These are phyloP conservation scores for Hartigia nigra DNA, from an alignment of 2,888 invertebrate species.

Conservation along the genomic window DNA sequence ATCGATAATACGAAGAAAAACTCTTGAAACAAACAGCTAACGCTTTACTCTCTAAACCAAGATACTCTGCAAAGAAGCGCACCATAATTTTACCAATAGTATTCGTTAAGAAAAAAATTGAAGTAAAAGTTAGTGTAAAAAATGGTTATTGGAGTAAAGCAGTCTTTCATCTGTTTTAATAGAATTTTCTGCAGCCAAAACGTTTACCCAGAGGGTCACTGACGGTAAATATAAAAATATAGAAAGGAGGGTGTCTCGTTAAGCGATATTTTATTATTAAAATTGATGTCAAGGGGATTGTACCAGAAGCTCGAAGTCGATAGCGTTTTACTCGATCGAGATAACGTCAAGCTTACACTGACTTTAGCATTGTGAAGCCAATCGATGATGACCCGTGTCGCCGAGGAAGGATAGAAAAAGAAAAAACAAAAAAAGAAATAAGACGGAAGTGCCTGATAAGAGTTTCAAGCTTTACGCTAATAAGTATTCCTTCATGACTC, in stretches of 20 bases:
- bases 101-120: neutral
- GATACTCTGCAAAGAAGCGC: neutral
- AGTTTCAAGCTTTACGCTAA: neutral
- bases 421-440: too few relatives aligned
- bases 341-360: constrained; percentile 32
- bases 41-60: neutral
- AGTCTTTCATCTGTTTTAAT: neutral
- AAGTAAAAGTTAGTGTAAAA: neutral
- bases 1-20: neutral
- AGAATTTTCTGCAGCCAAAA: neutral
- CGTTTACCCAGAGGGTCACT: neutral
- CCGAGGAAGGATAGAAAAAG: neutral
- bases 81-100: neutral
- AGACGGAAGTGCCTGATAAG: neutral
- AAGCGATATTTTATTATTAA: constrained; percentile 32
- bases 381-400: constrained; percentile 9
- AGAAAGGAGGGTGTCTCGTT: neutral
- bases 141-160: neutral
- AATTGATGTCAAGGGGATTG: constrained; percentile 47
- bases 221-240: neutral
- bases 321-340: constrained; percentile 29
- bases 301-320: neutral
- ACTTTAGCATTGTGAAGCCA: constrained; percentile 12
- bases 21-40: neutral
- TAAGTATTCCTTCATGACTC: neutral